Base-by-base conservation (phyloP, 2,797 vertebrate species). In the Paramormyrops hopkinsi region DNA sequence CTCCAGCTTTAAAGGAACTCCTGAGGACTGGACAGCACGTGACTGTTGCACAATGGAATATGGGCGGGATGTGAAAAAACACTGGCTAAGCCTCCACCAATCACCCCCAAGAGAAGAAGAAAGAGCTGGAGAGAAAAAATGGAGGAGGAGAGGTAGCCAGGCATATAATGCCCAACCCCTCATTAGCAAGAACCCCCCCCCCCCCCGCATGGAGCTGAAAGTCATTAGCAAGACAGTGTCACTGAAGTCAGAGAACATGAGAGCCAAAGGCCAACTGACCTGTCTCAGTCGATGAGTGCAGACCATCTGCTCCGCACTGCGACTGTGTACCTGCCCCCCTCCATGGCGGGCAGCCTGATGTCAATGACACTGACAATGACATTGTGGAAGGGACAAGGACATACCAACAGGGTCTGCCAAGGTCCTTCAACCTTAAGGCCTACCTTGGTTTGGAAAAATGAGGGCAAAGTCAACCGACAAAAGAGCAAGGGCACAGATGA, bases 171-270 rank as follows among this genome's bases (percentile, higher is more conserved):
- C 12, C 51, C 51, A 51, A 53, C 37, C 12, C 37, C 73, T 12
- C 29, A 79, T 3, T 46, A 41, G 25, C 17, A 25, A 46, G 33
- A 62, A 83, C 11, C 41, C 2, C 2, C n/a, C 73, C 37, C 37
- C 25, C 25, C 33, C 88, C 50, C 6, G 5, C 37, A 17, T 33
- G 1, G 73, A 9, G 53, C 2, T 33, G 22, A 84, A 62, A 85
- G 73, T 62, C 88, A 89, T 89, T 89, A 89, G 76, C 76, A 82
- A 65, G 88, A 84, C 79, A 83, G 79, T 11, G 22, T 33, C 2
- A 11, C 9, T 69, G 19, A 62, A 69, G 62, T 19, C 62, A 69
- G 62, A 33, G 9, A 25, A 33, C 8, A 4, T 29, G 25, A 69
- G 11, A 69, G 29, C 65, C 65, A 73, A 37, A 73, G 29, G 65